phyloP scores from a whole-genome alignment of 2,888 invertebrate genomes.

The Agrotis exclamationis region DNA sequence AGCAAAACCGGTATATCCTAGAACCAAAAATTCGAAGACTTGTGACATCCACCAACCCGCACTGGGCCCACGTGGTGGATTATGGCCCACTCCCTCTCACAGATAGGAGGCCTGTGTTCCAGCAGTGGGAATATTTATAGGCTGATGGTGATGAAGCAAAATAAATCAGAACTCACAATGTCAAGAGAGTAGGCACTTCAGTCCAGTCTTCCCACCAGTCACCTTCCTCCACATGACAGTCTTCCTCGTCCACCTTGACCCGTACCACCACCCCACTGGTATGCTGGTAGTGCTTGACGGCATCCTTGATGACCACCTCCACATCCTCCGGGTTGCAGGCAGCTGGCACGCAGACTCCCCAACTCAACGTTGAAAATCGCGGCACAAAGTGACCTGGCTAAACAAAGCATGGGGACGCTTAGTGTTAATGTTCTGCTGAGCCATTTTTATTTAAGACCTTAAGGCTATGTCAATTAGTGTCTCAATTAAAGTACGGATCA shows the following conservation, averaged over 20 bases:
- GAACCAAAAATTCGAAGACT: no score
- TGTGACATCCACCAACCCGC: no score
- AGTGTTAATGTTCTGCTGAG: constrained; percentile 58
- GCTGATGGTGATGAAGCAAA: no score
- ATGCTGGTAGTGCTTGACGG: constrained; percentile 91
- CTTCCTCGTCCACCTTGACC: constrained; percentile 92
- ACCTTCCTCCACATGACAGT: constrained; percentile 91
- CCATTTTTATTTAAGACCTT: not conserved
- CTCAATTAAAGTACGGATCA: no score
- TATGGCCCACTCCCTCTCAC: no score
- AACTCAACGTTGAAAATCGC: constrained; percentile 93
- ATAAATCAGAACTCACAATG: constrained; percentile 78
- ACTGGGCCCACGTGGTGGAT: no score
- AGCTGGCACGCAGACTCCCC: constrained; percentile 93
- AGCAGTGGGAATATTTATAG: no score
- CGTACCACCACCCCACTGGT: constrained; percentile 91
- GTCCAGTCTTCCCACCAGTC: constrained; percentile 83
- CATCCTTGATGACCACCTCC: constrained; percentile 90
- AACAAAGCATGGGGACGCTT: constrained; percentile 81
- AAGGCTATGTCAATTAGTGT: no score
- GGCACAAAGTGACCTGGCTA: constrained; percentile 94
- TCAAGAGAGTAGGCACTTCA: constrained; percentile 82
- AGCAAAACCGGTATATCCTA: no score
- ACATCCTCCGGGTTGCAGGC: constrained; percentile 92
- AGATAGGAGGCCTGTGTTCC: no score